These are phyloP conservation scores for Lophius americanus DNA, from an alignment of 2,797 vertebrate genomes.

Conservation along the genomic window DNA sequence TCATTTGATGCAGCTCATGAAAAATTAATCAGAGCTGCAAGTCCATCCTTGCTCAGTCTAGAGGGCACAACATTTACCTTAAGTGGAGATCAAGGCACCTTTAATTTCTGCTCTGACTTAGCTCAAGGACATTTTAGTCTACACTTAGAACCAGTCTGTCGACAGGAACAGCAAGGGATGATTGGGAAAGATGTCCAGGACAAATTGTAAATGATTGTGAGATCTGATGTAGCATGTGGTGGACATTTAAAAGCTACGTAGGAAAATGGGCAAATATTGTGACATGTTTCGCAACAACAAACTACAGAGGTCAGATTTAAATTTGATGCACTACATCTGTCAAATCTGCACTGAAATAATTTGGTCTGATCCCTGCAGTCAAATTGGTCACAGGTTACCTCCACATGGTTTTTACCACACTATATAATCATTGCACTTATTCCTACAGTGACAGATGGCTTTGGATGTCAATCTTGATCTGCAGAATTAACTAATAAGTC, in stretches of 20 bases:
- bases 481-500: neutral
- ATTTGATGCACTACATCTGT: neutral
- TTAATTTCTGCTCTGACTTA: neutral
- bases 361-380: neutral
- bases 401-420: neutral
- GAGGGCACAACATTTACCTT: neutral
- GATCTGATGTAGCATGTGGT: neutral
- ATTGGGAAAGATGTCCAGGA: neutral
- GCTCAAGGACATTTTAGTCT: conserved; percentile 5
- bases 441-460: conserved; percentile 6
- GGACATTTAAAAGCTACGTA: neutral
- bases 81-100: neutral
- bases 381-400: neutral
- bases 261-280: neutral
- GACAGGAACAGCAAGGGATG: neutral
- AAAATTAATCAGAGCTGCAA: conserved; percentile 1
- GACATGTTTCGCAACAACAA: neutral
- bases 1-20: neutral
- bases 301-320: neutral
- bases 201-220: neutral
- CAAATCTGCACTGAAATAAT: neutral
- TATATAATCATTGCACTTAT: neutral
- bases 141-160: conserved; percentile 10
- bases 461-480: neutral
- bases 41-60: neutral